Conservation (phyloP, 2,113 vertebrate species). For the Gila orcuttii region DNA sequence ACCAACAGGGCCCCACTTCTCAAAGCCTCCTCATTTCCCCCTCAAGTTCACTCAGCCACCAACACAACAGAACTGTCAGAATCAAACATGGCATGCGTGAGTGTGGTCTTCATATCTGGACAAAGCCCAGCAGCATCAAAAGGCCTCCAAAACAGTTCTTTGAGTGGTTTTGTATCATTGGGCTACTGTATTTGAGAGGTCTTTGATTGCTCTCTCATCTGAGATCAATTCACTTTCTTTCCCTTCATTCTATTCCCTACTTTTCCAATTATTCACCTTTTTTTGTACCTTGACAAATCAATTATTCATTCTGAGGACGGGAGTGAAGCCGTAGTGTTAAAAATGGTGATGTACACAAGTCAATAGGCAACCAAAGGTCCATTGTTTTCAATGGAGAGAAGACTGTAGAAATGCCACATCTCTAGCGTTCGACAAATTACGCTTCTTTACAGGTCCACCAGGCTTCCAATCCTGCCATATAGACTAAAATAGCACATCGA, state of each 20-base stretch:
- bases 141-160: constrained; percentile 12
- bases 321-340: constrained; percentile 85
- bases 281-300: constrained; percentile 82
- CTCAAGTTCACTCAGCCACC: constrained; percentile 18
- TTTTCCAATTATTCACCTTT: constrained; percentile 36
- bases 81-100: neutral
- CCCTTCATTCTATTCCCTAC: constrained; percentile 64
- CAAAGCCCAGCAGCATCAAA: constrained; percentile 37
- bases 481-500: neutral
- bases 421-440: neutral
- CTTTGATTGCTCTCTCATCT: constrained; percentile 1
- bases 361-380: constrained; percentile 90
- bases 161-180: constrained; percentile 1
- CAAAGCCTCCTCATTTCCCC: constrained; percentile 26
- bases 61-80: constrained; percentile 38
- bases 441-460: neutral
- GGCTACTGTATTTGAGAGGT: neutral
- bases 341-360: constrained; percentile 86
- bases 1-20: constrained; percentile 46
- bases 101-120: constrained; percentile 24
- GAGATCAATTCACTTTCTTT: constrained; percentile 4
- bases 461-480: neutral
- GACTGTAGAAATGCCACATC: constrained; percentile 33
- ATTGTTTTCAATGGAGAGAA: constrained; percentile 80
- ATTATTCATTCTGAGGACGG: constrained; percentile 87